Conservation (phyloP, 2,113 vertebrate genomes). For the Corythoichthys haematopterus region DNA sequence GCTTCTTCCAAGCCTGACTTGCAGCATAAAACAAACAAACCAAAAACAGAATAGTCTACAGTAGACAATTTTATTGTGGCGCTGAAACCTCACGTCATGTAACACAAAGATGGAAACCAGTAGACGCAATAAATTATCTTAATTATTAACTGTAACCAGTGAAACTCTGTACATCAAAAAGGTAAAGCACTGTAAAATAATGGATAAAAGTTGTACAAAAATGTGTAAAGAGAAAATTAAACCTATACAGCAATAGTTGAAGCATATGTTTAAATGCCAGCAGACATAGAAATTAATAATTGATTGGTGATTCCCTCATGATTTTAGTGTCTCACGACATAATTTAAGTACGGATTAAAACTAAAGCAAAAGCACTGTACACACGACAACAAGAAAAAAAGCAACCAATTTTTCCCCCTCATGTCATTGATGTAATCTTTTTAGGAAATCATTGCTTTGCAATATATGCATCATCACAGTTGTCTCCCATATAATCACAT, state of each 20-base stretch:
- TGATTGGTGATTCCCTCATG: constrained; percentile 83
- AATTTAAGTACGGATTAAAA: constrained; percentile 85
- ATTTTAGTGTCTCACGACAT: constrained; percentile 99
- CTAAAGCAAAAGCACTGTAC: constrained; percentile 78
- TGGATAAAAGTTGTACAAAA: constrained; percentile 53
- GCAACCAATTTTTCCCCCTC: constrained; percentile 50
- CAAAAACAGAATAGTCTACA: constrained; percentile 80
- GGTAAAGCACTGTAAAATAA: constrained; percentile 82
- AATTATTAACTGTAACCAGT: constrained; percentile 92
- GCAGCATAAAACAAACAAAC: constrained; percentile 16
- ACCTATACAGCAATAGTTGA: constrained; percentile 77
- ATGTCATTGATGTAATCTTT: constrained; percentile 61
- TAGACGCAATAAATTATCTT: constrained; percentile 96
- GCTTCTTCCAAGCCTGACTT: constrained; percentile 6
- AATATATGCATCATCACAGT: constrained; percentile 79
- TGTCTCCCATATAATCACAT: constrained; percentile 83
- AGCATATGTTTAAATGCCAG: constrained; percentile 63
- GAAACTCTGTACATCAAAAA: constrained; percentile 85
- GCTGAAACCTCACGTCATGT: constrained; percentile 82
- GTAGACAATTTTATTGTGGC: constrained; percentile 93
- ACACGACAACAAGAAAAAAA: constrained; percentile 68
- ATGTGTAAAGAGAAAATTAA: constrained; percentile 55
- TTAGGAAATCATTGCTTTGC: constrained; percentile 86
- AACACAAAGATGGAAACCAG: constrained; percentile 86
- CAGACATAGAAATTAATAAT: constrained; percentile 73